These are phyloP conservation scores for Lathronympha strigana DNA, from an alignment of 2,888 invertebrate genomes.

Conservation along the genomic window DNA sequence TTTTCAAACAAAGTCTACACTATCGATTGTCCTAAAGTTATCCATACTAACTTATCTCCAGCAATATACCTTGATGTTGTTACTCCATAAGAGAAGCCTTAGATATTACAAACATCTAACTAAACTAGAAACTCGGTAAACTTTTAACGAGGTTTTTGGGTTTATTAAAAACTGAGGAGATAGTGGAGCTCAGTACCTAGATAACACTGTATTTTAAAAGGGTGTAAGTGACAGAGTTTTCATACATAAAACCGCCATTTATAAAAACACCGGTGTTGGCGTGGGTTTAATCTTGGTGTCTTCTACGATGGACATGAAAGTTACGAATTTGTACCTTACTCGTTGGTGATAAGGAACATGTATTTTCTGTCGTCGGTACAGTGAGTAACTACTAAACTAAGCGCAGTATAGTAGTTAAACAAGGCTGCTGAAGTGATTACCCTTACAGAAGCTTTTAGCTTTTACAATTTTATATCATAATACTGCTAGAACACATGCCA, in stretches of 20 bases:
- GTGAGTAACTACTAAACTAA: too few species aligned
- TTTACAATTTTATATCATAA: too few species aligned
- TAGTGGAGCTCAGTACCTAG: constrained; percentile 1
- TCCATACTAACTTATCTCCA: not conserved
- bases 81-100: constrained; percentile 23
- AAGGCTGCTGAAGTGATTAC: too few species aligned
- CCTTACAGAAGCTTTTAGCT: too few species aligned
- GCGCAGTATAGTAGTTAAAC: too few species aligned
- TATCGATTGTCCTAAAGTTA: not conserved
- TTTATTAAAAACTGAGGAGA: constrained; percentile 31
- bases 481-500: too few species aligned
- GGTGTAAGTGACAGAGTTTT: not conserved
- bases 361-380: too few species aligned
- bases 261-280: not conserved
- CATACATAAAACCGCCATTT: too few species aligned
- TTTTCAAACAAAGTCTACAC: too few species aligned
- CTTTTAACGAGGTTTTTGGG: constrained; percentile 39
- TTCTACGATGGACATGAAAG: too few species aligned
- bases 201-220: not conserved
- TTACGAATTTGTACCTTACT: too few species aligned
- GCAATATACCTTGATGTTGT: not conserved
- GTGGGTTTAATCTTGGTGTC: not conserved
- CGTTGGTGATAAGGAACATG: too few species aligned
- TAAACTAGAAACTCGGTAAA: constrained; percentile 19
- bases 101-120: constrained; percentile 15